These are phyloP conservation scores for Dendrolimus houi DNA, from an alignment of 2,888 invertebrate genomes.

Conservation along the genomic window DNA sequence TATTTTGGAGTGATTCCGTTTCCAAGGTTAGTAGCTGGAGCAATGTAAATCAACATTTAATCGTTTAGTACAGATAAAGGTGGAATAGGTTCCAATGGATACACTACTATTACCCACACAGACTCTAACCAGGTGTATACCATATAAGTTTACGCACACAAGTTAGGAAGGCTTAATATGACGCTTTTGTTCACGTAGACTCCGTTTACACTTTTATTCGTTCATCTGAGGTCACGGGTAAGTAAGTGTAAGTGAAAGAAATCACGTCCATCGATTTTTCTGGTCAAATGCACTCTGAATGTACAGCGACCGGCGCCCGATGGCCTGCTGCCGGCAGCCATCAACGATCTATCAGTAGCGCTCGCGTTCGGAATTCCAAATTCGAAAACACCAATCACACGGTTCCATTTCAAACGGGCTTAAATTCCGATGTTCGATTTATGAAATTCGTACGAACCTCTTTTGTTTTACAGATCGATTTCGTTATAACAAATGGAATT, in stretches of 20 bases:
- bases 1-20: no score
- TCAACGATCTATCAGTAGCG: slow-evolving; percentile 65
- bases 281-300: slow-evolving; percentile 56
- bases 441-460: slow-evolving; percentile 55
- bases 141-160: no score
- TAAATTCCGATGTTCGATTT: slow-evolving; percentile 41
- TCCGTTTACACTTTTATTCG: no score
- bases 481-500: slow-evolving; percentile 22
- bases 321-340: slow-evolving; percentile 32
- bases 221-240: slow-evolving; percentile 6
- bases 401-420: slow-evolving; percentile 46
- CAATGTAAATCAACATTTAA: no score
- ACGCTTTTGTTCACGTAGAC: no score
- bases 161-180: no score
- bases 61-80: no score
- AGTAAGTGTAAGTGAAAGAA: slow-evolving; percentile 20
- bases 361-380: slow-evolving; percentile 65
- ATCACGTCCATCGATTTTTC: slow-evolving; percentile 60
- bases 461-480: slow-evolving; percentile 47
- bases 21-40: no score
- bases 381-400: slow-evolving; percentile 61
- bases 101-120: no score
- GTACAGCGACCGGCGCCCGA: slow-evolving; percentile 34
- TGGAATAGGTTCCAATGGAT: no score
- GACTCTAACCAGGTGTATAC: no score